These are phyloP conservation scores for Morelia viridis DNA, from an alignment of 2,797 vertebrate species.

Conservation along the genomic window DNA sequence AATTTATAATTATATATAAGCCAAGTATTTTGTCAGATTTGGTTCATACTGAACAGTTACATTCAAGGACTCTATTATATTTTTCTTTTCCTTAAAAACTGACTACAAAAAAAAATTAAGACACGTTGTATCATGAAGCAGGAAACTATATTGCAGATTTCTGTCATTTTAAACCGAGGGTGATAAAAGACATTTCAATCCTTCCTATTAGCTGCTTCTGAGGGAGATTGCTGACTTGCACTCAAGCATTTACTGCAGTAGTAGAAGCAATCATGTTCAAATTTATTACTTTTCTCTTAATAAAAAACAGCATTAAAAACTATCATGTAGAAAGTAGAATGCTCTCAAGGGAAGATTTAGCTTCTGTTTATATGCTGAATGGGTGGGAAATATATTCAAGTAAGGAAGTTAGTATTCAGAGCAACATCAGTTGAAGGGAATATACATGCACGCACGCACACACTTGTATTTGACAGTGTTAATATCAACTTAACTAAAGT, in stretches of 20 bases:
- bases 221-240: constrained; percentile 31
- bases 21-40: constrained; percentile 6
- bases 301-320: constrained; percentile 33
- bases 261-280: constrained; percentile 43
- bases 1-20: background rate
- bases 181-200: constrained; percentile 33
- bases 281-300: constrained; percentile 32
- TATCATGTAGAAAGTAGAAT: constrained; percentile 45
- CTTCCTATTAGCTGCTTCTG: constrained; percentile 52
- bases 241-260: constrained; percentile 26
- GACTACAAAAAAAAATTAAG: constrained; percentile 42
- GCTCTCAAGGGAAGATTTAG: constrained; percentile 23
- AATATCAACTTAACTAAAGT: background rate
- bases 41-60: constrained; percentile 1
- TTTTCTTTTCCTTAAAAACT: constrained; percentile 27
- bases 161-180: constrained; percentile 30
- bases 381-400: constrained; percentile 26
- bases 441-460: background rate
- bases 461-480: background rate
- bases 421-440: background rate
- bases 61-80: constrained; percentile 35
- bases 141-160: constrained; percentile 31
- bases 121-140: constrained; percentile 15
- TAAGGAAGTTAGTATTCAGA: constrained; percentile 32
- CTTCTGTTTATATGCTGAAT: constrained; percentile 6